These are phyloP conservation scores for Chondrosia reniformis DNA, from an alignment of 37 sponge, comb jelly and placozoan genomes.

Conservation along the genomic window DNA sequence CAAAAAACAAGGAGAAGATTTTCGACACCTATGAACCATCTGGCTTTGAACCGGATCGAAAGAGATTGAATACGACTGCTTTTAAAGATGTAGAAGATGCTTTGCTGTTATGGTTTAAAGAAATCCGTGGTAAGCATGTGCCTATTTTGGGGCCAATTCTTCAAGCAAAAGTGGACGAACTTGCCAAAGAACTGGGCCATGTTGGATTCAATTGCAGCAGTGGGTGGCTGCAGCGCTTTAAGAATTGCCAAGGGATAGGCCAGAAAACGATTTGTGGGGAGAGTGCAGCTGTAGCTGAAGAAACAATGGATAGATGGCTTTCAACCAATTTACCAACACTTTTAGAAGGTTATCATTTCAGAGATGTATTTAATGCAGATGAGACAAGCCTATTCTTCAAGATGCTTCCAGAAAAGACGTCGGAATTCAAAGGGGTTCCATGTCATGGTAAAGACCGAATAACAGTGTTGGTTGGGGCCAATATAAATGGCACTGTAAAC, in stretches of 20 bases:
- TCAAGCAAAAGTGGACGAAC: not conserved
- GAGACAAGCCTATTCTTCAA: not conserved
- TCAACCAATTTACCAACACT: not conserved
- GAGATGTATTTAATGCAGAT: not conserved
- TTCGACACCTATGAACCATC: not conserved
- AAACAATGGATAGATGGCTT: not conserved
- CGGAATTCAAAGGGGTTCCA: not conserved
- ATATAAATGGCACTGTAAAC: not conserved
- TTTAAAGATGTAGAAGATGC: not conserved
- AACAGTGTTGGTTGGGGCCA: not conserved
- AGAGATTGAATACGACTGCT: not conserved
- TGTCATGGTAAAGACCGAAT: slow-evolving; percentile 3
- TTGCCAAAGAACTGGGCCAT: not conserved
- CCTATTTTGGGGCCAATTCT: not conserved
- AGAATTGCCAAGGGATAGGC: not conserved
- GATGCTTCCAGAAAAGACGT: not conserved
- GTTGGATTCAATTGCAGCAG: not conserved
- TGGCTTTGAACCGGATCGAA: not conserved
- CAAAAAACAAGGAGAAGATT: not conserved
- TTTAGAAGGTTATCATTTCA: not conserved
- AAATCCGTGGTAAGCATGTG: not conserved
- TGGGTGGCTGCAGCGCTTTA: not conserved
- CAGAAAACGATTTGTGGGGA: not conserved
- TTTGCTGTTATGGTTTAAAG: not conserved
- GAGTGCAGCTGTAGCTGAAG: not conserved